Conservation (phyloP, 2,888 invertebrate genomes). For the Synanthedon tipuliformis region DNA sequence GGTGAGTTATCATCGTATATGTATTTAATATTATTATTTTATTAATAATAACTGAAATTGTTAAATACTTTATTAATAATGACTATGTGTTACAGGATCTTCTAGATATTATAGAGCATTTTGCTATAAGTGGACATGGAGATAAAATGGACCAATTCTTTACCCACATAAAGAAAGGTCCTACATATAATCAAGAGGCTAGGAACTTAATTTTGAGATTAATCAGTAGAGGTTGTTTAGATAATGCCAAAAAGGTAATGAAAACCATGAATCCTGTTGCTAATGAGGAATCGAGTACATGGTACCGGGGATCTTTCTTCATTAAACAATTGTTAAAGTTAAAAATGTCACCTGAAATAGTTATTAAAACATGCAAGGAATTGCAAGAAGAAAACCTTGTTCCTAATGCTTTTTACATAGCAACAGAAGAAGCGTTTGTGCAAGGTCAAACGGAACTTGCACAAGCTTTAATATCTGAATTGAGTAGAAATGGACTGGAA, state of each 20-base stretch:
- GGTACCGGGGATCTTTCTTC: conserved; percentile 76
- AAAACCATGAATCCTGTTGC: conserved; percentile 39
- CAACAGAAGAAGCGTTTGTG: conserved; percentile 73
- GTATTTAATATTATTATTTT: too few species aligned
- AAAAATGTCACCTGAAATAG: conserved; percentile 72
- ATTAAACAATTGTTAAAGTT: conserved; percentile 79
- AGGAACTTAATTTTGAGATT: conserved; percentile 78
- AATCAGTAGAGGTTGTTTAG: conserved; percentile 76
- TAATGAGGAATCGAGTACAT: conserved; percentile 30
- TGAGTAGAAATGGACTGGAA: conserved; percentile 72
- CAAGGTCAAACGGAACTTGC: conserved; percentile 71
- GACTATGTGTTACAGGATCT: conserved; percentile 62
- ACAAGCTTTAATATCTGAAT: conserved; percentile 71
- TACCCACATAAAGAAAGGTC: conserved; percentile 68
- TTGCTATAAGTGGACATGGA: conserved; percentile 75
- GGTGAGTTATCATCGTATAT: conserved; percentile 18
- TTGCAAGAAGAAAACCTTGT: conserved; percentile 73
- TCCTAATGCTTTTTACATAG: conserved; percentile 71
- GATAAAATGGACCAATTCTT: conserved; percentile 75
- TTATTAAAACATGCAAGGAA: conserved; percentile 73
- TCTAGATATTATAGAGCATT: conserved; percentile 77
- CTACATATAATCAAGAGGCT: conserved; percentile 83
- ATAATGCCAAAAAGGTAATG: conserved; percentile 71
- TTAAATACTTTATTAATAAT: too few species aligned
- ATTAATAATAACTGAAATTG: too few species aligned